These are phyloP conservation scores for Manacus vitellinus DNA, from an alignment of 2,113 vertebrate genomes.

Conservation along the genomic window DNA sequence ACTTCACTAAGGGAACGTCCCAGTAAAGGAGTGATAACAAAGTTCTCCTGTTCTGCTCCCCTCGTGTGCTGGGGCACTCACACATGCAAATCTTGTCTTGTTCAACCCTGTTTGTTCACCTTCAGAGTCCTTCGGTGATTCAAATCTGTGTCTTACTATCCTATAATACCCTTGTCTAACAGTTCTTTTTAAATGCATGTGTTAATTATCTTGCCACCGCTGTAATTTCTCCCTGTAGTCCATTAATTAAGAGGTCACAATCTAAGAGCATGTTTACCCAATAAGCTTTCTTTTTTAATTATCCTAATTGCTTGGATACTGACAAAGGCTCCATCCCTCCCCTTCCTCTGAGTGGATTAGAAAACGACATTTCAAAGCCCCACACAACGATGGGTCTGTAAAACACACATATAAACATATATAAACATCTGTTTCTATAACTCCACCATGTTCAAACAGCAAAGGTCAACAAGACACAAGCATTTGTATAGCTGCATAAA, in stretches of 20 bases:
- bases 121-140: slow-evolving; percentile 70
- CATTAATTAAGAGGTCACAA: slow-evolving; percentile 98
- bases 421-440: not conserved
- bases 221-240: slow-evolving; percentile 93
- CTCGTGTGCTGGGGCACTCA: not conserved
- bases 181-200: slow-evolving; percentile 74
- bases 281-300: slow-evolving; percentile 99
- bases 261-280: slow-evolving; percentile 95
- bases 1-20: not conserved
- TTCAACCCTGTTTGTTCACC: slow-evolving; percentile 23
- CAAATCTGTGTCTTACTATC: slow-evolving; percentile 86
- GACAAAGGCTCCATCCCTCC: slow-evolving; percentile 81
- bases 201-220: slow-evolving; percentile 92
- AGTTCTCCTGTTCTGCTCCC: not conserved
- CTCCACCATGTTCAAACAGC: not conserved
- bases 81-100: not conserved
- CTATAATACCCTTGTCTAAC: slow-evolving; percentile 82
- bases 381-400: slow-evolving; percentile 36
- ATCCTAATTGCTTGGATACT: slow-evolving; percentile 89
- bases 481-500: not conserved
- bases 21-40: not conserved
- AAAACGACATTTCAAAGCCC: slow-evolving; percentile 62
- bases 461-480: not conserved
- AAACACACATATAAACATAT: not conserved
- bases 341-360: slow-evolving; percentile 76